Conservation (phyloP, 2,797 vertebrate genomes). For the Pangasius macronema region DNA sequence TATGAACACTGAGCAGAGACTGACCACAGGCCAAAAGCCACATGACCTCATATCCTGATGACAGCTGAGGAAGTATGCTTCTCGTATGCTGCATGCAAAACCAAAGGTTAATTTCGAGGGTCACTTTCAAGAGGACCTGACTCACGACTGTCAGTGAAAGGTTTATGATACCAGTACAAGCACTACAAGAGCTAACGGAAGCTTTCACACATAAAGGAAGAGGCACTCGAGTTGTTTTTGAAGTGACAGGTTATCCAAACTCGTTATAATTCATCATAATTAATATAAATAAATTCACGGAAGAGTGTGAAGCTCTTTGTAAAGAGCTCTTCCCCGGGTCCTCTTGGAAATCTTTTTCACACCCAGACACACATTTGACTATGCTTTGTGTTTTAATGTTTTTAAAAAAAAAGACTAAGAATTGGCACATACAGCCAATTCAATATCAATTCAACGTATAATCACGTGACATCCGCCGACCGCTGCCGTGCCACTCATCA, state of each 20-base stretch:
- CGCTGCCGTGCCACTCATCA: not conserved
- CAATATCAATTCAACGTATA: not conserved
- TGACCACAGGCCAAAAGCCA: slow-evolving; percentile 25
- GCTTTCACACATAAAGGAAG: not conserved
- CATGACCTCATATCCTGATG: slow-evolving; percentile 44
- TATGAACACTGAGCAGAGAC: not conserved
- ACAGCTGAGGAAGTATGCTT: slow-evolving; percentile 43
- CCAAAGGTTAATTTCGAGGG: not conserved
- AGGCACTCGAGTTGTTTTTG: not conserved
- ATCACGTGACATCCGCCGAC: not conserved
- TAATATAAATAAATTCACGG: not conserved
- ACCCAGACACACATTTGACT: not conserved
- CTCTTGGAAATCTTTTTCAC: not conserved
- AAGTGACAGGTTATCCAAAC: not conserved
- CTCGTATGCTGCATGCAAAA: not conserved
- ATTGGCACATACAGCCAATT: not conserved
- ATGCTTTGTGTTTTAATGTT: no score
- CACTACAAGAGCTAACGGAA: not conserved
- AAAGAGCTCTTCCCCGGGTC: not conserved
- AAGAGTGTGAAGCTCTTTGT: not conserved
- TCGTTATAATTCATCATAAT: not conserved
- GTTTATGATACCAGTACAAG: not conserved
- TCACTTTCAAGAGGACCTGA: not conserved
- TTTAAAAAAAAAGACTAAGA: not conserved
- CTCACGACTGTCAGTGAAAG: not conserved